Evolutionary conservation across 2,797 vertebrate species (phyloP).

Genomic region (Tinamus major): DNA sequence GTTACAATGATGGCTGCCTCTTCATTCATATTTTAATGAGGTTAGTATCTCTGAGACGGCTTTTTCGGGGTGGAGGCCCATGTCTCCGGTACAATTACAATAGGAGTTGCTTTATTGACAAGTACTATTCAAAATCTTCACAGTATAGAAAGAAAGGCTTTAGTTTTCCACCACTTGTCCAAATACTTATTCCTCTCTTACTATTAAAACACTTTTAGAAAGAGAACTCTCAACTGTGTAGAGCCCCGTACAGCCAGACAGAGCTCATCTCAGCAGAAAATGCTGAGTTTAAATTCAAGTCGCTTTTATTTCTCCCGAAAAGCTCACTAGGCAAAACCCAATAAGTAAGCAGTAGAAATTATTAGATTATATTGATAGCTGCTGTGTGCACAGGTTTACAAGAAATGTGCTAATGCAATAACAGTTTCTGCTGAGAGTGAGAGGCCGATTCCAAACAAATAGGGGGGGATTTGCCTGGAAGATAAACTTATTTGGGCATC

Average conservation of each 20-base stretch:
- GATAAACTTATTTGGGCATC: not conserved
- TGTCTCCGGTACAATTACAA: constrained; percentile 82
- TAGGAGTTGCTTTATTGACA: constrained; percentile 92
- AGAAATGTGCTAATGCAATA: not conserved
- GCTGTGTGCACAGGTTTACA: not conserved
- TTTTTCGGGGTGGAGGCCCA: constrained; percentile 84
- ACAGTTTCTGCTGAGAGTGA: not conserved
- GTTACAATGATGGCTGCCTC: constrained; percentile 85
- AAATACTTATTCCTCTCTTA: constrained; percentile 69
- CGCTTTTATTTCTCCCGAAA: constrained; percentile 3
- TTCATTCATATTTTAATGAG: constrained; percentile 95
- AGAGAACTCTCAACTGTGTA: constrained; percentile 40
- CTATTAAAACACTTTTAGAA: constrained; percentile 72
- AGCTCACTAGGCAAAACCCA: not conserved
- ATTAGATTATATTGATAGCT: not conserved
- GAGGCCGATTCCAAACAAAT: not conserved
- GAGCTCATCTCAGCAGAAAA: constrained; percentile 5
- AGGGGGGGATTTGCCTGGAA: not conserved
- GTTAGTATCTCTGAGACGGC: constrained; percentile 89
- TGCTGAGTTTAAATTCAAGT: not conserved
- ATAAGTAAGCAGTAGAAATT: not conserved
- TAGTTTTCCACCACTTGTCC: constrained; percentile 82
- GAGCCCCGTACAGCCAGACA: constrained; percentile 13
- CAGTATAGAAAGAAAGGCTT: constrained; percentile 88
- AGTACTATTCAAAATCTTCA: constrained; percentile 88